Evolutionary conservation across 2,888 invertebrate genomes (phyloP), one percentile per base, ranked within the genome.

Genomic region (Sycophila texana): DNA sequence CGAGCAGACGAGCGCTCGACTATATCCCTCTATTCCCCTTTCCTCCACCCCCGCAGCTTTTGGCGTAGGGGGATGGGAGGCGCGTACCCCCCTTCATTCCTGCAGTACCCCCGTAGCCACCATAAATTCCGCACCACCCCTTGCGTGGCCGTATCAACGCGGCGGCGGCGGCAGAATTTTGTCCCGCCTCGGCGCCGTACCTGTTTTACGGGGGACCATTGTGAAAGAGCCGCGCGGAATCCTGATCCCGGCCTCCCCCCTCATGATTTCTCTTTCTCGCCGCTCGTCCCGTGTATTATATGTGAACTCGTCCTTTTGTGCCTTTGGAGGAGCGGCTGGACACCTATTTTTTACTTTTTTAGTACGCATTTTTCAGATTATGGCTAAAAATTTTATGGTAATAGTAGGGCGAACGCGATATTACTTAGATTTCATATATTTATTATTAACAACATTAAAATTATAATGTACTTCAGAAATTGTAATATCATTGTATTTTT

Each of bases 121-220:
- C 85, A 86, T 87, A 88, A 88, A 88, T 88, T 87, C 83, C 81
- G 73, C 77, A 81, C 81, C 83, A n/a, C 77, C 73, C 77, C 71
- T 58, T 70, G 74, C 22, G 22, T 1, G 13, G 67, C 84, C 84
- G 82, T 85, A 87, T 87, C 86, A 86, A 85, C 60, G 63, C 14
- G 58, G 30, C 63, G 30, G 30, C 63, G 30, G 60, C 18, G 63
- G 70, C 51, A 71, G 81, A 83, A 79, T 79, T 84, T 75, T 73
- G 51, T 72, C 77, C 80, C 77, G 67, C 74, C 81, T 74, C 81
- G 67, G 57, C 73, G 63, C 82, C 82, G 81, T 83, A 82, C 84
- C 84, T 84, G 84, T 85, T 86, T 86, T 86, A 86, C 84, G 85
- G 81, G 80, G 30, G 74, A 77, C 81, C 82, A 84, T 85, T 86